Evolutionary conservation across 2,797 vertebrate species (phyloP), one percentile per base, ranked within the genome.

Genomic region (Rhinoraja longicauda): DNA sequence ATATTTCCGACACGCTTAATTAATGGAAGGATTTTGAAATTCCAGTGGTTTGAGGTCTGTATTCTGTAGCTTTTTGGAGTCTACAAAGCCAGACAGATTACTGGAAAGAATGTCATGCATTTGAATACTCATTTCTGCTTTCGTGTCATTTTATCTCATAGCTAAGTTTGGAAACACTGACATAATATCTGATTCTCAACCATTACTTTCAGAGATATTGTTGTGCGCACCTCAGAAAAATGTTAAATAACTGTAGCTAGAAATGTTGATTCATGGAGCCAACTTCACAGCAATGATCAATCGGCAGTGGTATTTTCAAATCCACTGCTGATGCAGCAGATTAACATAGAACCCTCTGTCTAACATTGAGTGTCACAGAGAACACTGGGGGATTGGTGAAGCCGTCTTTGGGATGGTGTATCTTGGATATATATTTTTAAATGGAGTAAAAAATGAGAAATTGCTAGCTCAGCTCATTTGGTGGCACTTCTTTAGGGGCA

Each of bases 31-130:
- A 88, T 9, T 88, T 36, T 64, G 84, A 67, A 64, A 88, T 88
- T 88, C 84, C 62, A 88, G 62, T 88, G 84, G 84, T 88, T 88
- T 36, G 62, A 64, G 84, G 84, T 88, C 62, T 88, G n/a, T 62
- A 88, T 88, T 36, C 59, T 67, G 67, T 67, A 88, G 84, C 62
- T 36, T 64, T 36, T 67, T 64, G 62, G 12, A 29, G 21, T 88
- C 84, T 36, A 88, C 32, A 88, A 88, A 88, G 59, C 59, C n/a
- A 67, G 84, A 67, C 84, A 88, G 29, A 88, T 36, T 88, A 67
- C 62, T 88, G 84, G 84, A 88, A 88, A 86, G 32, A 88, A 88
- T 67, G 59, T n/a, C n/a, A 64, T 67, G 59, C 62, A 67, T 88
- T 36, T 21, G n/a, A 86, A 17, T 67, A 62, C n/a, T 88, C n/a